phyloP scores from a whole-genome alignment of 2,797 vertebrate genomes.

The Gymnodraco acuticeps region DNA sequence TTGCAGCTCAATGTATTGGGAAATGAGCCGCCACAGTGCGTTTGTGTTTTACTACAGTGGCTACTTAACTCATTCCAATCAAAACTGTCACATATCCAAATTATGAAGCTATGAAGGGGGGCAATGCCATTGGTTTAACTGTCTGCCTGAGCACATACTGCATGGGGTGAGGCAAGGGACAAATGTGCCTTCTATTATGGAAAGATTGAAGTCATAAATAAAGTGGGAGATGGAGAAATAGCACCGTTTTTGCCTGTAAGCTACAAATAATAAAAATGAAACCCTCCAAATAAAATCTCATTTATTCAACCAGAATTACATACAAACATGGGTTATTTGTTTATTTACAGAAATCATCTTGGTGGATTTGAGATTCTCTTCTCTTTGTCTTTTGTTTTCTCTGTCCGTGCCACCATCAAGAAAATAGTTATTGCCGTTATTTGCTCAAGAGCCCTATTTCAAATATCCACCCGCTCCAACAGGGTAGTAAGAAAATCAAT shows the following conservation, averaged over 20 bases:
- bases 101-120: background rate
- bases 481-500: conserved; percentile 83
- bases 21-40: no score
- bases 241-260: background rate
- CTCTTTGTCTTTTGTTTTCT: background rate
- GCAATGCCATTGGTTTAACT: background rate
- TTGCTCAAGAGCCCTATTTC: conserved; percentile 80
- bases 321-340: conserved; percentile 14
- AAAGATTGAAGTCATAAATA: conserved; percentile 22
- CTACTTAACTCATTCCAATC: no score
- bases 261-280: conserved; percentile 13
- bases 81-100: background rate
- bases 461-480: conserved; percentile 79
- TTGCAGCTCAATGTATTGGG: no score
- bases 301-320: conserved; percentile 9
- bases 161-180: conserved; percentile 32
- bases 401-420: conserved; percentile 38
- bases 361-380: conserved; percentile 8
- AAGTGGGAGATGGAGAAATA: conserved; percentile 1
- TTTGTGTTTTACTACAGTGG: background rate
- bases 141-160: conserved; percentile 4
- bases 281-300: background rate
- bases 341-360: conserved; percentile 15
- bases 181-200: conserved; percentile 28
- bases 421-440: conserved; percentile 77